Evolutionary conservation across 1,140 invertebrate genomes (phyloP).

Genomic region (Nymphalis io): DNA sequence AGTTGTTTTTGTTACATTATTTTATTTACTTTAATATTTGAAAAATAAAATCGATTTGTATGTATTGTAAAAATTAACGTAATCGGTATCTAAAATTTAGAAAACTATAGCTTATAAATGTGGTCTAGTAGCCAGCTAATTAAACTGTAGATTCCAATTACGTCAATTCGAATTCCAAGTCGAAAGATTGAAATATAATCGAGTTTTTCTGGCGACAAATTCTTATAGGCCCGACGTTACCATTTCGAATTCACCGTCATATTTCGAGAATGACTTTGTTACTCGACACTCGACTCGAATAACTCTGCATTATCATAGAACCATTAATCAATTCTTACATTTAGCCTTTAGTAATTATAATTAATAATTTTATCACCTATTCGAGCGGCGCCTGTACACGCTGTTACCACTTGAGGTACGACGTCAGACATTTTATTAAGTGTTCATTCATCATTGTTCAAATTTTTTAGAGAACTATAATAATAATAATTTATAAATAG

Average conservation of each 20-base stretch:
- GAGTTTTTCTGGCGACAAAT: no score
- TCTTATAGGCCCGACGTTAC: no score
- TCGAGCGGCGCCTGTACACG: constrained; percentile 32
- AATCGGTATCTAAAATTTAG: no score
- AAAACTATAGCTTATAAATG: no score
- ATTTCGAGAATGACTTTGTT: neutral
- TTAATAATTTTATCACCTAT: constrained; percentile 74
- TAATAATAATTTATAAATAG: constrained; percentile 20
- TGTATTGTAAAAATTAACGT: no score
- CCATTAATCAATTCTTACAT: constrained; percentile 66
- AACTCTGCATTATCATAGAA: constrained; percentile 50
- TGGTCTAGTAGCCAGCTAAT: no score
- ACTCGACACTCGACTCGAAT: constrained; percentile 43
- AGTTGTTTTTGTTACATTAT: neutral
- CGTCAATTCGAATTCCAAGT: no score
- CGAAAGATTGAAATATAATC: no score
- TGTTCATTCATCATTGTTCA: constrained; percentile 33
- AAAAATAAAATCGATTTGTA: no score
- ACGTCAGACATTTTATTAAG: constrained; percentile 37
- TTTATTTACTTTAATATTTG: no score
- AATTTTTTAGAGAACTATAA: constrained; percentile 20
- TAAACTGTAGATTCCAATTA: no score
- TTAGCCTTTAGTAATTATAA: constrained; percentile 68
- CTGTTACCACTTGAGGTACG: constrained; percentile 30
- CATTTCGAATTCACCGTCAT: no score